These are phyloP conservation scores for Chionis minor DNA, from an alignment of 2,113 vertebrate genomes.

Conservation along the genomic window DNA sequence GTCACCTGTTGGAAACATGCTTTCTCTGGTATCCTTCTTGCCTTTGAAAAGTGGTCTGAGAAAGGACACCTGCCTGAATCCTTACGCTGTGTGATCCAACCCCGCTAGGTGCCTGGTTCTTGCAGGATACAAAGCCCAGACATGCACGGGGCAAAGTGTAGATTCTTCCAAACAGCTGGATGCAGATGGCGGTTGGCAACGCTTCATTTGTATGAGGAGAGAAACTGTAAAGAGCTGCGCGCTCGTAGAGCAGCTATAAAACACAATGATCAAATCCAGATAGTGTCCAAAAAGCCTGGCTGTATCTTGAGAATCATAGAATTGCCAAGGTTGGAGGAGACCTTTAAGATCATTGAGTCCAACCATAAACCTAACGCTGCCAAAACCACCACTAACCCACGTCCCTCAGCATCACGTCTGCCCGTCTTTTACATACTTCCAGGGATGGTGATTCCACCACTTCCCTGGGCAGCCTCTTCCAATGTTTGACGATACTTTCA, in stretches of 20 bases:
- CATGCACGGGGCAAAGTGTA: neutral
- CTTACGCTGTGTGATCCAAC: neutral
- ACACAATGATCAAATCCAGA: neutral
- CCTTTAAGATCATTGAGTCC: neutral
- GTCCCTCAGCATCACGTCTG: neutral
- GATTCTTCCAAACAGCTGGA: neutral
- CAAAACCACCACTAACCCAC: neutral
- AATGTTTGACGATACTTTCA: too few species aligned
- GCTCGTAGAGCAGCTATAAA: neutral
- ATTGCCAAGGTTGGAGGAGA: neutral
- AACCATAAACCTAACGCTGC: neutral
- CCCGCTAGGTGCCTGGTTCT: neutral
- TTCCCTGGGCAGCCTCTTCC: too few species aligned
- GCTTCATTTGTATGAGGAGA: neutral
- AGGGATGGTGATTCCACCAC: too few species aligned
- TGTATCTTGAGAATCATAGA: neutral
- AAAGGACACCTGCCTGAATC: neutral
- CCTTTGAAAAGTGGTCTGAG: neutral
- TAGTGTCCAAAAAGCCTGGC: neutral
- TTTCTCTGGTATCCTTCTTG: neutral
- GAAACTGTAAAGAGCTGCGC: neutral
- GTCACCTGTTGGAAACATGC: fast-evolving
- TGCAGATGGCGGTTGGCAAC: neutral
- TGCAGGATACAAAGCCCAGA: neutral
- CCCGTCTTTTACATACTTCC: neutral